phyloP scores from a whole-genome alignment of 2,797 vertebrate species.

The Lagodon rhomboides region DNA sequence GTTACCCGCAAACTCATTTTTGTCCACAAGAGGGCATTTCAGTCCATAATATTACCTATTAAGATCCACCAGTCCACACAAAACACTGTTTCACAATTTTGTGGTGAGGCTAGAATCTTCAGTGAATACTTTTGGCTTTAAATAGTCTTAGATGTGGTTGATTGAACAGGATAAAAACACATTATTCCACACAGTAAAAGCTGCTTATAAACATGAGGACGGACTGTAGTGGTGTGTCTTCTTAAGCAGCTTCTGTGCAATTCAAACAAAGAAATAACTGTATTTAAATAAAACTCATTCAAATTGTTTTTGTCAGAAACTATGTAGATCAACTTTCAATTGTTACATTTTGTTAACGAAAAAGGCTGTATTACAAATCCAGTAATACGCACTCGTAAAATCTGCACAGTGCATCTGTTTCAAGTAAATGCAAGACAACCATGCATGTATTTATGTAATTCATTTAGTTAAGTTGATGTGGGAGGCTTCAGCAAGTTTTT shows the following conservation, averaged over 20 bases:
- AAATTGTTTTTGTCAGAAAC: neutral
- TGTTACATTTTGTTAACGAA: constrained; percentile 19
- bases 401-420: constrained; percentile 19
- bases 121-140: neutral
- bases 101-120: neutral
- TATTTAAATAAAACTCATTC: neutral
- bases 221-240: no score
- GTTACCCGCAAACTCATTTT: neutral
- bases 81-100: no score
- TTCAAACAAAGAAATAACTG: neutral
- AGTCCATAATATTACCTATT: neutral
- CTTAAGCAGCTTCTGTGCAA: neutral
- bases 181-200: neutral
- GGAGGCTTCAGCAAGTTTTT: neutral
- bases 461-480: neutral
- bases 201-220: neutral
- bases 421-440: constrained; percentile 21
- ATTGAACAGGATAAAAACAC: neutral
- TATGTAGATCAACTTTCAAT: no score
- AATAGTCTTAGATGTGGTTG: neutral
- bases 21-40: constrained; percentile 61
- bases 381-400: neutral
- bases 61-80: neutral
- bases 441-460: neutral
- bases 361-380: neutral